Conservation (phyloP, 2,888 invertebrate genomes). For the Harpagoxenus sublaevis region DNA sequence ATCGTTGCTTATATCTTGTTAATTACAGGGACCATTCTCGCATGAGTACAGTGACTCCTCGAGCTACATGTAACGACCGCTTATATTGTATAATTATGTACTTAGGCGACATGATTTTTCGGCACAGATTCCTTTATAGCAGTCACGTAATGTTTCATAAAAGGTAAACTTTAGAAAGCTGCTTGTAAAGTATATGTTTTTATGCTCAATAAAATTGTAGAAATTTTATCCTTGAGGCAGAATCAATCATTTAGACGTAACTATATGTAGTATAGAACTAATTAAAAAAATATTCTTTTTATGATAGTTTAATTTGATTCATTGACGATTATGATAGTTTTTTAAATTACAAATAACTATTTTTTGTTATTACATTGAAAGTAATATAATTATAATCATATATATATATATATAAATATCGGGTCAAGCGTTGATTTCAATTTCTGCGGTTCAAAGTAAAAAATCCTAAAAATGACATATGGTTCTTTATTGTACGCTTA, state of each 20-base stretch:
- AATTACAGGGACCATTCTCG: constrained; percentile 6
- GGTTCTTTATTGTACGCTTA: neutral
- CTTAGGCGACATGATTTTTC: neutral
- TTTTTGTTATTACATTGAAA: neutral
- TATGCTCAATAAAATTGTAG: neutral
- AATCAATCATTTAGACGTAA: neutral
- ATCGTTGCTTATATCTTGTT: constrained; percentile 4
- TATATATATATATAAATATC: neutral
- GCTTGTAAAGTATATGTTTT: neutral
- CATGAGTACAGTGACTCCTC: neutral
- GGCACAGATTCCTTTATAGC: neutral
- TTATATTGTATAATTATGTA: constrained; percentile 7
- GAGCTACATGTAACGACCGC: neutral
- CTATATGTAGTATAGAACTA: neutral
- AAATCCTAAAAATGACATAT: neutral
- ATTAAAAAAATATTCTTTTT: neutral
- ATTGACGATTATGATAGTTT: neutral
- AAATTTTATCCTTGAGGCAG: neutral
- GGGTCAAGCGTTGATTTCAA: neutral
- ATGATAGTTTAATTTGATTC: neutral
- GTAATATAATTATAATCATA: neutral
- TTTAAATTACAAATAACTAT: neutral
- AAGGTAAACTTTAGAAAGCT: neutral
- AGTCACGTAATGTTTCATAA: neutral
- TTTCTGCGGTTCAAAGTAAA: neutral